Evolutionary conservation across 2,888 invertebrate genomes (phyloP), one percentile per base, ranked within the genome.

Genomic region (Ophion ventricosus): DNA sequence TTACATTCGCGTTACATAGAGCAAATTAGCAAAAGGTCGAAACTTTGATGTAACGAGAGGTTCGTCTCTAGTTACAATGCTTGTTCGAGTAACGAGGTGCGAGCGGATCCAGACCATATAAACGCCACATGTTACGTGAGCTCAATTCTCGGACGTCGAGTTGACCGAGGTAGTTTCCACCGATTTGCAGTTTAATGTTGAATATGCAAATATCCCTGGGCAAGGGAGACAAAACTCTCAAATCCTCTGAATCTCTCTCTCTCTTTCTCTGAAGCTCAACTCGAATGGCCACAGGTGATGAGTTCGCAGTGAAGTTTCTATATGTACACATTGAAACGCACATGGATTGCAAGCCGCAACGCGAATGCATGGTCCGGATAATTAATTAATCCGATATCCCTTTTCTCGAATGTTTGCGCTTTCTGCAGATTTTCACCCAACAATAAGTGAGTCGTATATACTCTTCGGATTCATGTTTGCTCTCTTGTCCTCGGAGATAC

Each of bases 181-280:
- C 82, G 82, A 82, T 78, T 82, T 78, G 72, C 78, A 82, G 78
- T 82, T 82, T 73, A 77, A 82, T 73, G 78, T 78, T 54, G 73
- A 82, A 82, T 82, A 82, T 82, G 82, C 78, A 82, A 82, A 82
- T 82, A 73, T 66, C 72, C 25, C 64, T 54, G 23, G 77, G 72
- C 61, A 3, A 74, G 20, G n/a, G 61, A 67, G 49, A n/a, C 29
- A 43, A 20, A 49, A 63, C 67, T 59, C 69, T 26, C 43, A 64
- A 56, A 23, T 57, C 25, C 73, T 63, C 26, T 74, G 0, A 1
- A 43, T 61, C 57, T 57, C 56, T 25, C 63, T 74, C 74, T 29
- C 20, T 49, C 49, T 17, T 17, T 17, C 7, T 57, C 20, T 54
- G 26, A 56, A 69, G 59, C 20, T 78, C 73, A 72, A 72, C 64